phyloP scores from a whole-genome alignment of 2,113 vertebrate species.

The Xiphophorus maculatus region DNA sequence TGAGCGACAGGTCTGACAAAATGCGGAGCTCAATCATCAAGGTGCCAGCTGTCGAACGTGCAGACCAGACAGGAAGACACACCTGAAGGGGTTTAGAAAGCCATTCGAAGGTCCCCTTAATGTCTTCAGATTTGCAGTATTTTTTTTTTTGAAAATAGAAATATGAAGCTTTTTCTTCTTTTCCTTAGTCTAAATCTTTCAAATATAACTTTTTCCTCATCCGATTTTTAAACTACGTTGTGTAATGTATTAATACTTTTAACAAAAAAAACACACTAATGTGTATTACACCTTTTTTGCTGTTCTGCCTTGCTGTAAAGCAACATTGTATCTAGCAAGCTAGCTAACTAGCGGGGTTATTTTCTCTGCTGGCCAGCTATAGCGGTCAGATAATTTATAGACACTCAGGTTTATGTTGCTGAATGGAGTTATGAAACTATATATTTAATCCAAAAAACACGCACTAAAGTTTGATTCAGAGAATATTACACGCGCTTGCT shows the following conservation, averaged over 20 bases:
- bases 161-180: neutral
- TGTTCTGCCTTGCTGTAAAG: neutral
- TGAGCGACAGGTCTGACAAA: constrained; percentile 50
- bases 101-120: neutral
- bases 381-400: too few species aligned
- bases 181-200: neutral
- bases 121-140: neutral
- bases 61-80: constrained; percentile 21
- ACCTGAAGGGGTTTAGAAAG: constrained; percentile 20
- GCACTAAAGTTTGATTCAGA: too few species aligned
- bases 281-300: too few species aligned
- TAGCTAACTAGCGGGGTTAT: neutral
- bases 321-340: neutral
- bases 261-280: neutral
- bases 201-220: neutral
- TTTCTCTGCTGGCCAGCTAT: neutral
- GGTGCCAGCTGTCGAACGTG: constrained; percentile 58
- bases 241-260: neutral
- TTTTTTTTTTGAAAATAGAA: neutral
- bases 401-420: too few species aligned
- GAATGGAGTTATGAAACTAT: too few species aligned
- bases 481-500: too few species aligned
- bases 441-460: too few species aligned
- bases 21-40: constrained; percentile 68
- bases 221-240: neutral